phyloP scores from a whole-genome alignment of 2,113 vertebrate genomes.

The Bujurquina vittata region DNA sequence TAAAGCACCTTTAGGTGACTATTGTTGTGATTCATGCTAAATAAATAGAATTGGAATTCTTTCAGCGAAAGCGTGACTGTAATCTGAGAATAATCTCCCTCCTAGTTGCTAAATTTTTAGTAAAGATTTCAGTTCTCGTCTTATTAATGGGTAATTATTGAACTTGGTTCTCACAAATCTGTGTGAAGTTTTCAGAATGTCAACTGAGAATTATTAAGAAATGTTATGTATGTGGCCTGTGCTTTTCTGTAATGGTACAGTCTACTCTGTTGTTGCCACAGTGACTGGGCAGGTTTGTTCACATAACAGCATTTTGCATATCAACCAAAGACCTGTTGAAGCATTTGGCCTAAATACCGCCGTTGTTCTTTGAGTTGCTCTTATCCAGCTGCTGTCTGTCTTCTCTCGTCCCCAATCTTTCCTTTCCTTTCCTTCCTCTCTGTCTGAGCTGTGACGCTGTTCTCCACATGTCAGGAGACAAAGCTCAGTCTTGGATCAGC shows the following conservation, averaged over 20 bases:
- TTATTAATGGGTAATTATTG: not conserved
- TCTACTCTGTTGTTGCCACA: not conserved
- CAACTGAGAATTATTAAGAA: not conserved
- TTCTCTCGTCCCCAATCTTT: constrained; percentile 2
- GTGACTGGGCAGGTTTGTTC: constrained; percentile 2
- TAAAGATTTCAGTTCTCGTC: not conserved
- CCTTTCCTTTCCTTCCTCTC: constrained; percentile 26
- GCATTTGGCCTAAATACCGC: not conserved
- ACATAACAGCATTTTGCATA: not conserved
- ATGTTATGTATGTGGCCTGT: not conserved
- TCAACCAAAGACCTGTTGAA: constrained; percentile 2
- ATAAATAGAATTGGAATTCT: not conserved
- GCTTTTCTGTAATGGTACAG: not conserved
- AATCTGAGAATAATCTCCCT: not conserved
- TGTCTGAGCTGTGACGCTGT: constrained; percentile 29
- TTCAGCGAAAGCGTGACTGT: not conserved
- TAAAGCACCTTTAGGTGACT: not conserved
- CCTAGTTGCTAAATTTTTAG: not conserved
- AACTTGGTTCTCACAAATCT: not conserved
- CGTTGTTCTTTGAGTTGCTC: not conserved
- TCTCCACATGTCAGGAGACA: constrained; percentile 26
- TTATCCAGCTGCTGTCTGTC: constrained; percentile 30
- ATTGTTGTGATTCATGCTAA: not conserved
- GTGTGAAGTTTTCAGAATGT: not conserved
- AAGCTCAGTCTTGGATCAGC: not conserved